A percentile compares a stretch with the other conserved stretches of the same genome.
Conservation (phyloP, 2,888 invertebrate genomes). For the Branchellion lobata region DNA sequence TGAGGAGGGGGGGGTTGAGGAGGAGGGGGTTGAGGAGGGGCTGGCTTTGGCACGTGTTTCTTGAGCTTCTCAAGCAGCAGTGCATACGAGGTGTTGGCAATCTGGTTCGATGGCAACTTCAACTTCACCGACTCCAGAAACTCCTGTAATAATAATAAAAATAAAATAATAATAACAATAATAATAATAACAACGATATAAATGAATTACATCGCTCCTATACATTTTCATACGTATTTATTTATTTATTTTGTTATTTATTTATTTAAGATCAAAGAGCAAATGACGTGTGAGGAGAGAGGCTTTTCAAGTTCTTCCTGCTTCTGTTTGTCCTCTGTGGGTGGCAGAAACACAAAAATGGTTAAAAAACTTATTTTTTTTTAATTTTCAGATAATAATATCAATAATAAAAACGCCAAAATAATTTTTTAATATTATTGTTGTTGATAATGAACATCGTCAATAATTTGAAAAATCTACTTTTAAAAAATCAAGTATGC, state of each 20-base stretch:
- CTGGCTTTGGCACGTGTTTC: constrained; percentile 34
- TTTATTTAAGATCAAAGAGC: too few relatives aligned
- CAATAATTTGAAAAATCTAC: too few relatives aligned
- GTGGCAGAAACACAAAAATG: constrained; percentile 30
- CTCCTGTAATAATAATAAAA: constrained; percentile 47
- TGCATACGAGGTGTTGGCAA: constrained; percentile 60
- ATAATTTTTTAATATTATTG: too few relatives aligned
- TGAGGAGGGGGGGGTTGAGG: neutral
- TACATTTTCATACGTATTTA: too few relatives aligned
- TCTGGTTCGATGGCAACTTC: constrained; percentile 56
- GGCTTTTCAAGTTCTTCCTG: constrained; percentile 10
- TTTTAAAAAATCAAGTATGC: constrained; percentile 45
- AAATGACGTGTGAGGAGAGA: neutral
- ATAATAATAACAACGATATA: too few relatives aligned
- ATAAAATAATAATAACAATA: too few relatives aligned
- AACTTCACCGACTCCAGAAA: constrained; percentile 52
- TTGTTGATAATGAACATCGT: too few relatives aligned
- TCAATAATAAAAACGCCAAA: too few relatives aligned
- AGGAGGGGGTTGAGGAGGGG: constrained; percentile 32
- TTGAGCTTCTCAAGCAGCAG: constrained; percentile 56
- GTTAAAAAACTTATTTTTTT: too few relatives aligned
- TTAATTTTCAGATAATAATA: too few relatives aligned
- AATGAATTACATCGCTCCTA: too few relatives aligned
- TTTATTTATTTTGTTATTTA: too few relatives aligned
- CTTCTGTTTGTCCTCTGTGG: neutral